phyloP scores from a whole-genome alignment of 2,797 vertebrate species.

The Acipenser oxyrinchus region DNA sequence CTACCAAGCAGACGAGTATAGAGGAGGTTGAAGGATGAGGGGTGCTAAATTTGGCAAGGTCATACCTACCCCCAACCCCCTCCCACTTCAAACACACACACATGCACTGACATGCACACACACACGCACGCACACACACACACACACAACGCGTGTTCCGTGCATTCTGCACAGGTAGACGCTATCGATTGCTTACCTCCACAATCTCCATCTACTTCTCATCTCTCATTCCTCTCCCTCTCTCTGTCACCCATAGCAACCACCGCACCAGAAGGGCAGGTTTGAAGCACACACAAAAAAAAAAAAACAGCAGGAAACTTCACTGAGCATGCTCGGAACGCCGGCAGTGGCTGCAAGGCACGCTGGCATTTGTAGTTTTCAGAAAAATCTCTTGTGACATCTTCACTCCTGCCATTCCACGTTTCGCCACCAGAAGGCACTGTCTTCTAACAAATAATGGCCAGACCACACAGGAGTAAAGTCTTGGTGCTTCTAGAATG shows the following conservation, averaged over 20 bases:
- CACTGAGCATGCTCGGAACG: conserved; percentile 34
- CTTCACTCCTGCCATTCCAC: not conserved
- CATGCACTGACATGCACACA: conserved; percentile 10
- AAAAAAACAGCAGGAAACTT: conserved; percentile 16
- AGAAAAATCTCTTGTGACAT: not conserved
- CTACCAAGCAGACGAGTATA: too few relatives aligned
- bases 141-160: not conserved
- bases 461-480: too few relatives aligned
- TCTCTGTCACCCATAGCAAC: conserved; percentile 37
- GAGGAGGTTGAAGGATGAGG: too few relatives aligned
- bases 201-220: conserved; percentile 50
- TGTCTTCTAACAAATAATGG: not conserved
- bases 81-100: conserved; percentile 9
- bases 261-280: conserved; percentile 22
- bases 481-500: too few relatives aligned
- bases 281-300: too few relatives aligned
- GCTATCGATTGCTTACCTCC: conserved; percentile 42
- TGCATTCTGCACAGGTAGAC: too few relatives aligned
- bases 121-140: conserved; percentile 7
- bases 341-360: conserved; percentile 27
- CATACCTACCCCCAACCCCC: too few relatives aligned
- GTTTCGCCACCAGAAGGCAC: conserved; percentile 23
- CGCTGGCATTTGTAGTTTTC: conserved; percentile 51
- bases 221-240: conserved; percentile 34
- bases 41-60: too few relatives aligned